Conservation (phyloP, 2,888 invertebrate species). For the Caenorhabditis becei region DNA sequence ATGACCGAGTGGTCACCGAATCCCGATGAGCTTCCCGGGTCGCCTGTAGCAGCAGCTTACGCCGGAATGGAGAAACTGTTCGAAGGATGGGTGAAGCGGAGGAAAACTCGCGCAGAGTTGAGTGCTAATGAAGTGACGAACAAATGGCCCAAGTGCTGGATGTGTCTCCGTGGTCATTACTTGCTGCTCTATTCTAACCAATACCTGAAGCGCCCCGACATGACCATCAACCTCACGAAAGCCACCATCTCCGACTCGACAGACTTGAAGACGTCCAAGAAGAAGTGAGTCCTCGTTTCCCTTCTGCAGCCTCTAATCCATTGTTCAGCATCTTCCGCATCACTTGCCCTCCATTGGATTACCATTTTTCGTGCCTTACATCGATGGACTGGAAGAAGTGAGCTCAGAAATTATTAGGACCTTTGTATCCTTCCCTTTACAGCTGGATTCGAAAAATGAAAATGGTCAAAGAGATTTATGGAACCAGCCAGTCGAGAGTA, state of each 20-base stretch:
- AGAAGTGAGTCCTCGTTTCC: constrained; percentile 70
- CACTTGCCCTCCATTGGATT: constrained; percentile 63
- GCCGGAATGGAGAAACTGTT: constrained; percentile 64
- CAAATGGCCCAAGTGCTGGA: constrained; percentile 80
- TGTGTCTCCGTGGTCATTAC: constrained; percentile 70
- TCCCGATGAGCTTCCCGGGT: constrained; percentile 48
- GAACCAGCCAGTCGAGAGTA: constrained; percentile 35
- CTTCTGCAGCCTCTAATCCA: neutral
- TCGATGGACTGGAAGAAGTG: constrained; percentile 69
- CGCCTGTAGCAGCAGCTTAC: constrained; percentile 45
- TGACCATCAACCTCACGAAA: constrained; percentile 72
- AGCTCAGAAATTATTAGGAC: constrained; percentile 1
- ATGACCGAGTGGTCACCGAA: constrained; percentile 58
- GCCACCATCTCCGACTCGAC: constrained; percentile 71
- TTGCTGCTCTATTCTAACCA: constrained; percentile 75
- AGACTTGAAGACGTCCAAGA: constrained; percentile 78
- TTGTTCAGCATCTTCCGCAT: constrained; percentile 73
- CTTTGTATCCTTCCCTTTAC: constrained; percentile 14
- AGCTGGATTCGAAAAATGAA: constrained; percentile 70
- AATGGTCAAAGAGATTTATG: constrained; percentile 60
- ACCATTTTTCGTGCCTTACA: constrained; percentile 72
- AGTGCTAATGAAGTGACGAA: constrained; percentile 67
- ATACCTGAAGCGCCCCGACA: constrained; percentile 73
- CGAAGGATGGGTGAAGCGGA: constrained; percentile 73
- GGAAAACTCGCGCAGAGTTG: constrained; percentile 71